Conservation (phyloP, 1,140 invertebrate species). For the Drosophila obscura region DNA sequence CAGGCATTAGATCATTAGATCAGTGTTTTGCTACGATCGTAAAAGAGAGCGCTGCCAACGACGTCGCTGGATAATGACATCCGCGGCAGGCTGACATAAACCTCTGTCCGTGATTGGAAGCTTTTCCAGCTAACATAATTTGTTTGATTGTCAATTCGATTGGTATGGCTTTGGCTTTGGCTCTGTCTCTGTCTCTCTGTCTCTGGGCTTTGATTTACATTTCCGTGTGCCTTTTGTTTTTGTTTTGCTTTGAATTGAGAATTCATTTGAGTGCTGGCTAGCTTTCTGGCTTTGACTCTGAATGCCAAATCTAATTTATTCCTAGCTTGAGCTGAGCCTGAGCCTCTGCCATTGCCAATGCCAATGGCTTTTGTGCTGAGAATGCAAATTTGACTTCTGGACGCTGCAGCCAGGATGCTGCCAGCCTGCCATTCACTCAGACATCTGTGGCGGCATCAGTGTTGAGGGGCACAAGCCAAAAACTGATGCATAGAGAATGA, state of each 20-base stretch:
- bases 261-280: conserved; percentile 40
- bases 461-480: conserved; percentile 61
- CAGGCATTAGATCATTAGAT: conserved; percentile 47
- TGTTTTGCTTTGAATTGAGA: conserved; percentile 54
- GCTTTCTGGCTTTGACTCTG: conserved; percentile 2
- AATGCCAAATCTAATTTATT: conserved; percentile 70
- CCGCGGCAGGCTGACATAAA: background rate
- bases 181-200: background rate
- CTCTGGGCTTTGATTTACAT: conserved; percentile 56
- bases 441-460: conserved; percentile 14
- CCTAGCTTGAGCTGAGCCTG: conserved; percentile 14
- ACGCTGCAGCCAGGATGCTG: conserved; percentile 43
- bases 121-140: conserved; percentile 34
- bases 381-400: conserved; percentile 68
- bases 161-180: background rate
- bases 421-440: conserved; percentile 17
- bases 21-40: conserved; percentile 31
- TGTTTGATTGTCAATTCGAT: conserved; percentile 33
- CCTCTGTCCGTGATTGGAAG: conserved; percentile 15
- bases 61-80: conserved; percentile 17
- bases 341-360: conserved; percentile 12
- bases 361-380: conserved; percentile 48
- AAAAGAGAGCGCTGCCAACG: conserved; percentile 7
- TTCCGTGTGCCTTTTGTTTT: conserved; percentile 48
- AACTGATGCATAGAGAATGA: conserved; percentile 18